A percentile compares a stretch with the other conserved stretches of the same genome.
Conservation (phyloP, 2,113 vertebrate species). For the Cyprinodon variegatus region DNA sequence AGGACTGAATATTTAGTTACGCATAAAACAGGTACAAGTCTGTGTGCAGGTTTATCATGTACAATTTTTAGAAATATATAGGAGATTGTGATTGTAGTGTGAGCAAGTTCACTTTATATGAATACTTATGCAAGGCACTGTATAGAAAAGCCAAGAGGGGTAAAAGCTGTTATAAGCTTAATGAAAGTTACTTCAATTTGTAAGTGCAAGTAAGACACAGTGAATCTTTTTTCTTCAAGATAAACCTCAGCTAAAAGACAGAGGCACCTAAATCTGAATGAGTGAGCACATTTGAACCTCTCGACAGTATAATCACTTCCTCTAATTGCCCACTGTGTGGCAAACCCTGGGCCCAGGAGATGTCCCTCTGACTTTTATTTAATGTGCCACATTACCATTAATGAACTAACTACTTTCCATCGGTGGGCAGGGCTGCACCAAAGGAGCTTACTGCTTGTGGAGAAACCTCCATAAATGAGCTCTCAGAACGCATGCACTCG, state of each 20-base stretch:
- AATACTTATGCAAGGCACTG: constrained; percentile 3
- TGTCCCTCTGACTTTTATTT: constrained; percentile 83
- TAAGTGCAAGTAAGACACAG: constrained; percentile 23
- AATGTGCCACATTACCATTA: constrained; percentile 83
- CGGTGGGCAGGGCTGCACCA: constrained; percentile 59
- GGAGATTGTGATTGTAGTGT: not conserved
- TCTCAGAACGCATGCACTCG: constrained; percentile 45
- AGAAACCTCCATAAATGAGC: constrained; percentile 67
- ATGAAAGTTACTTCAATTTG: constrained; percentile 25
- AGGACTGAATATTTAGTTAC: not conserved
- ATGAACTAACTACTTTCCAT: constrained; percentile 77
- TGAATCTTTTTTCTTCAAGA: constrained; percentile 38
- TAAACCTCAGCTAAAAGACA: constrained; percentile 52
- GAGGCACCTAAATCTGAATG: constrained; percentile 69
- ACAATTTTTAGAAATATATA: not conserved
- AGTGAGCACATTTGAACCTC: constrained; percentile 75
- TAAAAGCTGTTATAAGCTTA: constrained; percentile 16
- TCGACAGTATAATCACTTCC: constrained; percentile 80
- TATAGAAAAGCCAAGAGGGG: not conserved
- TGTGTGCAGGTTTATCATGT: not conserved
- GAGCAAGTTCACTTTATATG: not conserved
- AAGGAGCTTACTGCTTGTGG: constrained; percentile 54
- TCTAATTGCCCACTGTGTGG: constrained; percentile 81
- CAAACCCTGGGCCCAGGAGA: constrained; percentile 74
- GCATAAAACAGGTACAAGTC: not conserved